Base-by-base conservation (phyloP, 2,113 vertebrate species). In the Carassius auratus region DNA sequence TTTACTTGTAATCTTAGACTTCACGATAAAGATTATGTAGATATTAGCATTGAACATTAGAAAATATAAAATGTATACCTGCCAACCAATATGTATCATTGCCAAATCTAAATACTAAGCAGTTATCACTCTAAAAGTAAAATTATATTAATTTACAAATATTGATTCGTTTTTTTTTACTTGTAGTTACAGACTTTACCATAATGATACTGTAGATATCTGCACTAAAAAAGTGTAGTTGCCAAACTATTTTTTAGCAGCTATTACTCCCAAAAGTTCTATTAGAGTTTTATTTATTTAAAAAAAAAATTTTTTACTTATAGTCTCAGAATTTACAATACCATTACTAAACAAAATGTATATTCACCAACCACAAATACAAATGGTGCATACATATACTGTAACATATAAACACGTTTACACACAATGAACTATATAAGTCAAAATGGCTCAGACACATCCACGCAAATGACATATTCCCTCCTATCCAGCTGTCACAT, bases 401-500 rank as follows among this genome's bases (percentile, higher is more conserved):
- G 21, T 30, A 21, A 42, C 21, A 75, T n/a, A 48, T 13, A 71
- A 19, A 21, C 42, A 50, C 1, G 12, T 75, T 75, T 23, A 21
- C 73, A 48, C 42, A 50, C n/a, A 75, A 48, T 74, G 12, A 14
- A 74, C 50, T 21, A 77, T 19, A 36, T 13, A 42, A 81, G 48
- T 68, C 36, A 19, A 83, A 82, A 64, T 66, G 68, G 66, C 57
- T 76, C 52, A 85, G 50, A 69, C 33, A 57, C 68, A 76, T 66
- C 23, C 68, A 68, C 50, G 42, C 38, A 48, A 73, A 78, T 38
- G 64, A 38, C 26, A 61, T 17, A 78, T 64, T 36, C n/a, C n/a
- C 21, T 71, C 15, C 52, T 71, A 71, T 62, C 81, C 76, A 86
- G 62, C 33, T 78, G 81, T 88, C 82, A 85, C 26, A 80, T 26